Base-by-base conservation (phyloP, 2,888 invertebrate genomes). In the Drosophila nr. perissopoda region DNA sequence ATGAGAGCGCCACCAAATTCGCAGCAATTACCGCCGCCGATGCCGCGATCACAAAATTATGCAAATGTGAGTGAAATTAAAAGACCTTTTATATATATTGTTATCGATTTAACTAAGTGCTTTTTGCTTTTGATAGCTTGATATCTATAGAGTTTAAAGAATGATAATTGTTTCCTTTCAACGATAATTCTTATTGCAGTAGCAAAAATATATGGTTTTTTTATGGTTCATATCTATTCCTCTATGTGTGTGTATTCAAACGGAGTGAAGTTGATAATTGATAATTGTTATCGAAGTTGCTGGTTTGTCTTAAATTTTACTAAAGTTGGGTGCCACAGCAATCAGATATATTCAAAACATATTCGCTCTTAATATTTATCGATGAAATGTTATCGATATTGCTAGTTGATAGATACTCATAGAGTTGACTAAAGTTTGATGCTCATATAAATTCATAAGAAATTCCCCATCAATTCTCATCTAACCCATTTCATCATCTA, bases 31-130 rank as follows among this genome's bases (percentile, higher is more conserved):
- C 76, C 85, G 34, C 85, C 81, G 25, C 79, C 74, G 27, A 76
- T 79, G 62, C 77, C 87, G 53, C 87, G 87, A 61, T 79, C 83
- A 67, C 84, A 83, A 85, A 92, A 92, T 91, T 93, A 93, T 93
- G 93, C 90, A 90, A 93, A 93, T 92, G 93, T 94, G 93, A 94
- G 94, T 93, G 18, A 21, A 36, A 18, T 13, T 25, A 10, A 4
- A 46, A 8, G 7, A 46, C 16, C 2, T 46, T 25, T 46, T 0
- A 25, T 46, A 25, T 46, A 8, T 33, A 33, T 5, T 56, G 11
- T 51, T 68, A 42, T 56, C 65, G n/a, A 31, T 56, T 11, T 0
- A 13, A 18, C 11, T n/a, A 33, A 46, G 1, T 13, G 21, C 13
- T 13, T 29, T 13, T 33, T 48, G 48, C 4, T 4, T 46, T 46